Evolutionary conservation across 2,888 invertebrate genomes (phyloP), one percentile per base, ranked within the genome.

Genomic region (Colostygia pectinataria): DNA sequence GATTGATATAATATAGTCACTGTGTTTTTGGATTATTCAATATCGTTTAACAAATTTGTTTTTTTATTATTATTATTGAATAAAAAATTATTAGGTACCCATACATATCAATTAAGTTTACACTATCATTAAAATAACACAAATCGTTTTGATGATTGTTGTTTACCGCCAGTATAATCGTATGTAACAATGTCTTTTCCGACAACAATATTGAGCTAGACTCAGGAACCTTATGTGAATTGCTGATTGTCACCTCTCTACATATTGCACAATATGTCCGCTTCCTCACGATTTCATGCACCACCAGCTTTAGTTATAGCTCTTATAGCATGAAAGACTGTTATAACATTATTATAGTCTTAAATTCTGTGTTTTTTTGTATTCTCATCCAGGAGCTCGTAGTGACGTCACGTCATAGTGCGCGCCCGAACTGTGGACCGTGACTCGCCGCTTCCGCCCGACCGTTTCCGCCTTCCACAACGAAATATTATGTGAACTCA

Each of bases 381-480:
- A 49, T 55, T 59, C 58, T 62, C 62, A 65, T 58, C 65, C 65
- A 67, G 71, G 67, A 70, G 71, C 64, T 67, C 52, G 27, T 53
- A 55, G 55, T 82, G 83, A 81, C 83, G 86, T 86, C 83, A 85
- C 74, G 67, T 71, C 71, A 75, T 72, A 76, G 71, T 65, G 73
- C 66, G 71, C 80, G 78, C 77, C 71, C 66, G 78, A 73, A 67
- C 74, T 66, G 63, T 72, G 72, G 80, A 83, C 84, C 87, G 69
- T 85, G 83, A 85, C 85, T 80, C 78, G 78, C 78, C 74, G 81
- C 75, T 88, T 89, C 89, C 89, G 88, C 71, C 67, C 74, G 41
- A 18, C 62, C 67, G 73, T 78, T 88, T 90, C 89, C 89, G 88
- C 82, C 86, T 80, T 80, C 83, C 71, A 78, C 78, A 72, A 71